Base-by-base conservation (phyloP, 1,140 invertebrate species). In the Arion vulgaris region DNA sequence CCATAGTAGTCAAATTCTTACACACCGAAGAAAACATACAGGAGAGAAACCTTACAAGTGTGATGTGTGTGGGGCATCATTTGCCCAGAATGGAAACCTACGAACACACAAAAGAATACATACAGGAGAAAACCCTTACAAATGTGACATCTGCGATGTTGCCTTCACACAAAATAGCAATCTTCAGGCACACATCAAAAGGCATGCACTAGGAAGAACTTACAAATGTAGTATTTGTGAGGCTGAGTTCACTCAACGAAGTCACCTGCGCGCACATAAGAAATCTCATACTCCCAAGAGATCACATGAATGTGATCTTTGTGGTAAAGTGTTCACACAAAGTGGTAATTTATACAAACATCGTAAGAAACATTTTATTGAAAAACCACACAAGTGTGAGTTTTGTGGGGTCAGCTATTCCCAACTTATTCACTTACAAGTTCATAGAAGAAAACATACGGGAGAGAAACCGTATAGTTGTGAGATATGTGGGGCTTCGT, bases 391-490 rank as follows among this genome's bases (percentile, higher is more conserved):
- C 81, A 69, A 74, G 23, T 87, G 86, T 81, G 76, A 81, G 26
- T 38, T 84, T 26, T 88, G 86, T 76, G 83, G 79, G 13, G 39
- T 62, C 26, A 80, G 82, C 19, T 88, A 88, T 77, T 82, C 82
- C 38, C 84, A 78, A 66, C 49, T n/a, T 0, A 39, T 32, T 34
- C 41, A 69, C 17, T 74, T 84, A 11, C 57, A 97, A 28, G 98
- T 98, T 92, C 97, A 98, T 93, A 93, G 97, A 53, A 93, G 97
- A 87, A 98, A 98, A 90, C 97, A 99, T 91, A 97, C 96, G 34
- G 98, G 97, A 62, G 87, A 87, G 77, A 96, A 96, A 87, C 96
- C 97, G 0, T 81, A 85, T 28, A 76, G 72, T 28, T 90, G 88
- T 83, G 97, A 97, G 88, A 95, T 96, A 90, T 98, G 97, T 91